These are phyloP conservation scores for Ptilodon capucinus DNA, from an alignment of 2,888 invertebrate species.

Conservation along the genomic window DNA sequence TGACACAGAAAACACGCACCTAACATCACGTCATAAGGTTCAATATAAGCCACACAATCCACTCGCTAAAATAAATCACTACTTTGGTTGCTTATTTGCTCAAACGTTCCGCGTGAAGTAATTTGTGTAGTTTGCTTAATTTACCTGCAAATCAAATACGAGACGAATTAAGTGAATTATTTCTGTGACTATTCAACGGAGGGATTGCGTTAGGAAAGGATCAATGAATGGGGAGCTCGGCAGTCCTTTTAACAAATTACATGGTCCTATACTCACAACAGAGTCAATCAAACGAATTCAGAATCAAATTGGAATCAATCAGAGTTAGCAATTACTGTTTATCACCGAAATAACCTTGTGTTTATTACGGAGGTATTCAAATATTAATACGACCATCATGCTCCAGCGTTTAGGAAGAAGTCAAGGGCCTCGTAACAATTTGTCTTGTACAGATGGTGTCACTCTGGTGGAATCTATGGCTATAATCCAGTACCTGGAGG, in stretches of 20 bases:
- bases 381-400: no score
- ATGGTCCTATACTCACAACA: constrained; percentile 15
- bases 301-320: constrained; percentile 12
- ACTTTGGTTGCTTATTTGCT: constrained; percentile 29
- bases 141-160: constrained; percentile 39
- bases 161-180: constrained; percentile 29
- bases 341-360: not conserved
- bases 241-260: constrained; percentile 15
- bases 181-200: constrained; percentile 23
- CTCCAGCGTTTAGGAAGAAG: not conserved
- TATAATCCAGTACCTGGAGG: constrained; percentile 87
- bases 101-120: constrained; percentile 33
- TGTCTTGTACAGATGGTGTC: constrained; percentile 51
- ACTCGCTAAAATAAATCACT: constrained; percentile 23
- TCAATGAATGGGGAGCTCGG: constrained; percentile 16
- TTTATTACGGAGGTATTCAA: not conserved
- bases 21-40: constrained; percentile 14
- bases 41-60: constrained; percentile 12
- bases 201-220: constrained; percentile 12
- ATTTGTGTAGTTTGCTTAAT: constrained; percentile 36
- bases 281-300: constrained; percentile 6
- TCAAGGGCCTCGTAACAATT: not conserved
- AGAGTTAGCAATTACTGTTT: constrained; percentile 8
- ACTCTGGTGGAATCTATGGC: constrained; percentile 76
- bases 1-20: constrained; percentile 10